phyloP scores from a whole-genome alignment of 2,113 vertebrate genomes.

The Catharus minimus region DNA sequence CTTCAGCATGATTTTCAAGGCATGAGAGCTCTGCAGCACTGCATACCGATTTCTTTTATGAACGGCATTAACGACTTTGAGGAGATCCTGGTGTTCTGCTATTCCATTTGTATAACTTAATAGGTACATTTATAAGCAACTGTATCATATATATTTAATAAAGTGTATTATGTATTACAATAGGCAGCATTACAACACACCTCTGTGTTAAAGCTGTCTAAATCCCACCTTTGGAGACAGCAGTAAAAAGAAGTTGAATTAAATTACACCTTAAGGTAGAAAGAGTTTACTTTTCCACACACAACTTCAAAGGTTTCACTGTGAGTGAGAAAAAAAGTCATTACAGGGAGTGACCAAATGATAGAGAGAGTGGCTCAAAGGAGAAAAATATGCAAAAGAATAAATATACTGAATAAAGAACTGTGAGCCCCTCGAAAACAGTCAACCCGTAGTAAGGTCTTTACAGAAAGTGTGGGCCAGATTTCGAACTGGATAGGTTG shows the following conservation, averaged over 20 bases:
- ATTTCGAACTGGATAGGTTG: neutral
- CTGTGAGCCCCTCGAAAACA: neutral
- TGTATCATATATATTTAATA: neutral
- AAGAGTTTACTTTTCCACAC: neutral
- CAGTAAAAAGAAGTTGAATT: neutral
- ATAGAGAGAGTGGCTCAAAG: neutral
- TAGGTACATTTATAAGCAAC: neutral
- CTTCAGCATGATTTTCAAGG: neutral
- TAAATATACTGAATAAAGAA: neutral
- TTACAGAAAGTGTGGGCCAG: neutral
- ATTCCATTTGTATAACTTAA: neutral
- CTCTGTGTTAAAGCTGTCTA: neutral
- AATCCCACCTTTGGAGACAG: neutral
- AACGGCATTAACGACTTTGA: neutral
- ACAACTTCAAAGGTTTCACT: neutral
- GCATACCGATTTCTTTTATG: neutral
- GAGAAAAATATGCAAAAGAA: neutral
- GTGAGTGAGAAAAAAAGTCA: neutral
- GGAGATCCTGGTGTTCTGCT: neutral
- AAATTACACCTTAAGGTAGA: neutral
- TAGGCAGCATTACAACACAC: neutral
- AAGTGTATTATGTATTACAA: neutral
- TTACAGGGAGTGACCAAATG: neutral
- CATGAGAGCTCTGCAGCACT: neutral
- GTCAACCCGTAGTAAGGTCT: neutral